Base-by-base conservation (phyloP, 2,797 vertebrate species). In the Parauchenoglanis punctatus region DNA sequence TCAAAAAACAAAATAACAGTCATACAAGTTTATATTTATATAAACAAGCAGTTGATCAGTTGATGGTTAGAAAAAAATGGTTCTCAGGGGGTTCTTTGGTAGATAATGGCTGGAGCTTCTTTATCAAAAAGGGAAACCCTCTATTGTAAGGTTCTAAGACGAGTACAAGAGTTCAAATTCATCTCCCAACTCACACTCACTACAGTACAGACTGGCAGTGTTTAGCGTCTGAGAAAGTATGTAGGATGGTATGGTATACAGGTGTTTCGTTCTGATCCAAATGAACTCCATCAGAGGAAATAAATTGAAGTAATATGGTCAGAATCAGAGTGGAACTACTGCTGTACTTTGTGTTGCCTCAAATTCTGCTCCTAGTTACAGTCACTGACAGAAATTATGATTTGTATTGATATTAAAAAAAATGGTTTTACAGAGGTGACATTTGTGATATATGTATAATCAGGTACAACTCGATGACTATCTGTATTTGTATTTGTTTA, bases 191-290 rank as follows among this genome's bases (percentile, higher is more conserved):
- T 77, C 2, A 54, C 49, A 56, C 49, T 77, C 56, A n/a, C 56
- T 61, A 25, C 49, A 76, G 46, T 11, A 52, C 52, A 56, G 11
- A 8, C 61, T 61, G 78, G 78, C 7, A 81, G 56, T 61, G 56
- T 61, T 81, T 81, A 63, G 59, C 5, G 7, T 46, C 40, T n/a
- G 23, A 46, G 58, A 63, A 81, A 63, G 58, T 63, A 81, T 61
- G 58, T 61, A 44, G 78, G 58, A 61, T 61, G 78, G 78, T 23
- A 61, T 46, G 58, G 15, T 46, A 81, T 81, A 11, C 59, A 63
- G 80, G 80, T 63, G 54, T 58, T 80, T 59, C 28, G 31, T 18
- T 35, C 77, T 25, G 23, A 81, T 81, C 23, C 23, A 81, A 81
- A 63, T 81, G 23, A 63, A n/a, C 58, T 46, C 31, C 58, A 81